Evolutionary conservation across 2,888 invertebrate species (phyloP).

Genomic region (Pteria penguin): DNA sequence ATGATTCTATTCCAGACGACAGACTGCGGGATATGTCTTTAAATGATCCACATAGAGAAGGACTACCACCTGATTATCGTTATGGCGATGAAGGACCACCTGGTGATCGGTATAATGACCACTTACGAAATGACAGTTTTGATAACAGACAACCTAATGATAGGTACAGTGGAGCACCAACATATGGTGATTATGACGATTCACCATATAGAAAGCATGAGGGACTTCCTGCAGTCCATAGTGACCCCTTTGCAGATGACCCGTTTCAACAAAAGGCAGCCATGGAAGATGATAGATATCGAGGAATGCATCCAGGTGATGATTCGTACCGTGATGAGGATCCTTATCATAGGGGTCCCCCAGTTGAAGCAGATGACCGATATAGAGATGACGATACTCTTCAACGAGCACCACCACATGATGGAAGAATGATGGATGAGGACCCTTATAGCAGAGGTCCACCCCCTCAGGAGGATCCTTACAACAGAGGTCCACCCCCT

Average conservation of each 20-base stretch:
- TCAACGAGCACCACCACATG: constrained; percentile 43
- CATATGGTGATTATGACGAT: constrained; percentile 48
- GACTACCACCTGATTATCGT: constrained; percentile 14
- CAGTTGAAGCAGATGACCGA: constrained; percentile 48
- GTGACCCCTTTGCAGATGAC: constrained; percentile 74
- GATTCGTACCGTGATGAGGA: constrained; percentile 51
- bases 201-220: constrained; percentile 58
- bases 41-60: constrained; percentile 22
- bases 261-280: constrained; percentile 65
- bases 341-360: constrained; percentile 57
- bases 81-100: constrained; percentile 49
- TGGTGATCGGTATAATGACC: constrained; percentile 52
- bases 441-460: constrained; percentile 43
- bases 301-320: constrained; percentile 48
- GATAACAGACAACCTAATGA: constrained; percentile 41
- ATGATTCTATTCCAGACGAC: constrained; percentile 38
- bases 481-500: constrained; percentile 17
- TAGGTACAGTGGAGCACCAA: constrained; percentile 42
- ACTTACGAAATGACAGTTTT: constrained; percentile 51
- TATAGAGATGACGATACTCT: constrained; percentile 30
- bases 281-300: constrained; percentile 5
- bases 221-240: constrained; percentile 69
- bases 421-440: constrained; percentile 38
- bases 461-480: constrained; percentile 46
- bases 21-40: constrained; percentile 41